Evolutionary conservation across 2,113 vertebrate species (phyloP).

Genomic region (Pheucticus melanocephalus): DNA sequence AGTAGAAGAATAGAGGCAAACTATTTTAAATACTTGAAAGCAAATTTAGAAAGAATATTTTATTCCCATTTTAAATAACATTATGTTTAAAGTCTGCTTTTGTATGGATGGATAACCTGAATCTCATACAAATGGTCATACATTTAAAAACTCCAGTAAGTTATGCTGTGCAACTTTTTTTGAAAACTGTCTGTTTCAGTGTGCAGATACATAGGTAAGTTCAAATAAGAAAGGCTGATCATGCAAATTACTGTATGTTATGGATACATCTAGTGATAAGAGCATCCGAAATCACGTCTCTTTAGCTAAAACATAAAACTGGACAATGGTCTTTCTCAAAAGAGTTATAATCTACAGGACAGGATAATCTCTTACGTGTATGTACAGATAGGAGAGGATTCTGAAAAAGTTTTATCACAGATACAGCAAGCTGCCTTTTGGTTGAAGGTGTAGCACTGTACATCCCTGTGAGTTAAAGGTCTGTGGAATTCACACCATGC

Average conservation of each 20-base stretch:
- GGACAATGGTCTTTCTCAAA: background rate
- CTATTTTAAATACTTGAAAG: background rate
- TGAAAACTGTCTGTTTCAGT: background rate
- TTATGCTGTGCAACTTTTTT: background rate
- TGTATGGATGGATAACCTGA: background rate
- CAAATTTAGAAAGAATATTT: background rate
- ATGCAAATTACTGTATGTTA: accelerated
- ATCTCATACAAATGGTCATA: background rate
- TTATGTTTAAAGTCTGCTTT: background rate
- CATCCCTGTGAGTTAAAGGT: background rate
- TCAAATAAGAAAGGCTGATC: background rate
- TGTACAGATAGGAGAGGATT: background rate
- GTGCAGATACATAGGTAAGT: background rate
- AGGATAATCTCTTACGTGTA: background rate
- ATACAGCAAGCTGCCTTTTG: background rate
- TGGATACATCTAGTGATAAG: background rate
- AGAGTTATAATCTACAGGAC: background rate
- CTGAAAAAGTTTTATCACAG: background rate
- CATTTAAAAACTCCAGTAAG: background rate
- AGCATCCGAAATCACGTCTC: background rate
- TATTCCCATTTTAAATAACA: background rate
- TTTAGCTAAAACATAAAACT: background rate
- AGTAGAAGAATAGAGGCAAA: background rate
- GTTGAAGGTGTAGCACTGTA: background rate
- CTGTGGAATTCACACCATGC: accelerated